Evolutionary conservation across 1,140 invertebrate species (phyloP), one percentile per base, ranked within the genome.

Genomic region (Wiebesia pumilae): DNA sequence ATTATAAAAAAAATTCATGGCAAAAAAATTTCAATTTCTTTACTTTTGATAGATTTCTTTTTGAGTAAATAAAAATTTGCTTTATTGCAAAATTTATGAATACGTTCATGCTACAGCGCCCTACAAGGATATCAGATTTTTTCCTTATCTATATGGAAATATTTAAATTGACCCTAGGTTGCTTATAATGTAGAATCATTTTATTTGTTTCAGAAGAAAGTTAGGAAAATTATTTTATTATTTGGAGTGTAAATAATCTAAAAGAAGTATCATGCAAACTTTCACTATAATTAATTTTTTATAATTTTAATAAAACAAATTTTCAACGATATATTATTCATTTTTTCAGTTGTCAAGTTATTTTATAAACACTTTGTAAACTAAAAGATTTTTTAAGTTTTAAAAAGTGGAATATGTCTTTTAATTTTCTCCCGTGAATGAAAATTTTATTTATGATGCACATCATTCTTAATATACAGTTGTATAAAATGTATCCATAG

Each of bases 111-210:
- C 67, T 85, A 88, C 83, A 62, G 27, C n/a, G 47, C 54, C 43
- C 62, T 62, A 67, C 83, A 85, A 79, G 38, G 33, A 69, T 82
- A 81, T 86, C 85, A 89, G 86, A 86, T 90, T 89, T 87, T 88
- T 85, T 87, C 67, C n/a, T 89, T 87, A 87, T 71, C 30, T 67
- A 83, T 27, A 87, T 89, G 86, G 84, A 84, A 87, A 54, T 7
- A 54, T 19, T 54, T 54, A 54, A 54, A 19, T 54, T 54, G 19
- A 2, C 2, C 19, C 10, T 14, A 54, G 51, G 19, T 2, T 54
- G 2, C 16, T 54, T 21, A 21, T 21, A 21, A 14, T 3, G 19
- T 16, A 14, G 51, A 14, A 54, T 54, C 7, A 12, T 12, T 54
- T 14, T 54, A 16, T 12, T 54, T 54, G 51, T 12, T 54, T 12